Conservation (phyloP, 2,113 vertebrate genomes). For the Stigmatopora nigra region DNA sequence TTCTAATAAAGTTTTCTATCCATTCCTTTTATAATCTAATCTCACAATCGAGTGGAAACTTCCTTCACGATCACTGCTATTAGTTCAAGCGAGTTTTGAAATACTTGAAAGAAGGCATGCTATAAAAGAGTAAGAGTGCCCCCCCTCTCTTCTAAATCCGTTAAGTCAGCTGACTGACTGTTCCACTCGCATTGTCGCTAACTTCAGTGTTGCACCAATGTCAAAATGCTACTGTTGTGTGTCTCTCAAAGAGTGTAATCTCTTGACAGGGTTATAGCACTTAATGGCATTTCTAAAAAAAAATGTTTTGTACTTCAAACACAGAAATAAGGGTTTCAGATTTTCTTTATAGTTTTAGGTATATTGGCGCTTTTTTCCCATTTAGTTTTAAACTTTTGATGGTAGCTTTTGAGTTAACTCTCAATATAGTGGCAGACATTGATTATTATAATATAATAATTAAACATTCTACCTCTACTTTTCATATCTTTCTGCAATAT, state of each 20-base stretch:
- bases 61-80: background rate
- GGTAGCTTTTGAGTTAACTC: slow-evolving; percentile 53
- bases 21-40: background rate
- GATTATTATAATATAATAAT: slow-evolving; percentile 35
- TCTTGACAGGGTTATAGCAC: slow-evolving; percentile 59
- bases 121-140: background rate
- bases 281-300: slow-evolving; percentile 47
- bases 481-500: slow-evolving; percentile 44
- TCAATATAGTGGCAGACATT: slow-evolving; percentile 52
- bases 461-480: slow-evolving; percentile 62
- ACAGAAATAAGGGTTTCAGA: slow-evolving; percentile 34
- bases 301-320: slow-evolving; percentile 52
- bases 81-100: background rate
- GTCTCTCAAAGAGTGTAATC: slow-evolving; percentile 52
- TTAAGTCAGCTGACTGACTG: slow-evolving; percentile 30
- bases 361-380: slow-evolving; percentile 49
- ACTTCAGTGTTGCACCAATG: slow-evolving; percentile 49
- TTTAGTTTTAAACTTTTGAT: slow-evolving; percentile 57
- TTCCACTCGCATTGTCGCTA: slow-evolving; percentile 16
- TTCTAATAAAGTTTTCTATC: background rate
- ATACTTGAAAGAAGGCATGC: slow-evolving; percentile 19
- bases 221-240: slow-evolving; percentile 64
- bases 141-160: slow-evolving; percentile 34
- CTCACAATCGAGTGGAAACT: background rate
- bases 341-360: slow-evolving; percentile 44